A percentile compares a stretch with the other conserved stretches of the same genome.
phyloP scores from a whole-genome alignment of 2,797 vertebrate species.

The Kryptolebias ocellatus region DNA sequence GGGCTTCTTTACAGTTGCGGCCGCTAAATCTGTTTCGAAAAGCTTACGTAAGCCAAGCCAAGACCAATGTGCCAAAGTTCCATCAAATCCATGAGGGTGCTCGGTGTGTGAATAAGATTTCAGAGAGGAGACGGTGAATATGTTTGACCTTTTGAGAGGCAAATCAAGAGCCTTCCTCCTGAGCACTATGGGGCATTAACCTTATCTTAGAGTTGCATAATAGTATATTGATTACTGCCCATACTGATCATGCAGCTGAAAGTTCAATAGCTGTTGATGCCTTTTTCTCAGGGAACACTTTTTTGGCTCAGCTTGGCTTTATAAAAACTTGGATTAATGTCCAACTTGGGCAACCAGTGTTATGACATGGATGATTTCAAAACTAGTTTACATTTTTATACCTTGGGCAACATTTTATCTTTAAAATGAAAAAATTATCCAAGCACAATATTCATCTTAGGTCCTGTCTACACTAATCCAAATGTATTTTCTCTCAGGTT shows the following conservation, averaged over 20 bases:
- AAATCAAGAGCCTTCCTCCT: conserved; percentile 34
- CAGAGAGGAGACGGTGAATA: conserved; percentile 65
- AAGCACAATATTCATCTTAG: too few relatives aligned
- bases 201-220: conserved; percentile 66
- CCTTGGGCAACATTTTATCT: too few relatives aligned
- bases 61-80: conserved; percentile 38
- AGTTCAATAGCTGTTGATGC: conserved; percentile 36
- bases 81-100: conserved; percentile 31
- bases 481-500: too few relatives aligned
- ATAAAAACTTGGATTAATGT: background rate
- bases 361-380: too few relatives aligned
- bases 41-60: conserved; percentile 49
- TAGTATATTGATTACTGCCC: conserved; percentile 55
- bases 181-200: conserved; percentile 56
- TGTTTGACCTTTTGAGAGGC: conserved; percentile 76
- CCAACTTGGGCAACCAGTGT: background rate
- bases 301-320: background rate
- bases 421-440: too few relatives aligned
- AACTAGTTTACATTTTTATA: too few relatives aligned
- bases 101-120: conserved; percentile 65
- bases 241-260: conserved; percentile 33
- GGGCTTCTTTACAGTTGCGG: conserved; percentile 25
- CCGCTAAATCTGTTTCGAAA: conserved; percentile 56
- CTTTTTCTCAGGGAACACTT: conserved; percentile 26
- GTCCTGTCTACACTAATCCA: too few relatives aligned